These are phyloP conservation scores for Meriones psammophilus DNA, from an alignment of 2,797 vertebrate genomes.

Conservation along the genomic window DNA sequence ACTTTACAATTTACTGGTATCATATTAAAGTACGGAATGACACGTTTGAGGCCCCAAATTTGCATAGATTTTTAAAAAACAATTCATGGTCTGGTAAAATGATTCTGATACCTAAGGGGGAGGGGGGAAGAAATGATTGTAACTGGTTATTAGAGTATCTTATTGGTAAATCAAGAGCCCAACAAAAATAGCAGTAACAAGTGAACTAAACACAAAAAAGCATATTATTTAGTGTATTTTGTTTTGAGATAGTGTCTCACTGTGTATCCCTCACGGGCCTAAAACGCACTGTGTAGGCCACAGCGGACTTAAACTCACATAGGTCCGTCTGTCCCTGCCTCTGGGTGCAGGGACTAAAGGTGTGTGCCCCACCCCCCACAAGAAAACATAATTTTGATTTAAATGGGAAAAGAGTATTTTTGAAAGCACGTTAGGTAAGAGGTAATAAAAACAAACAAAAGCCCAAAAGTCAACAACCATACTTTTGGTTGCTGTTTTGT, in stretches of 20 bases:
- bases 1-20: background rate
- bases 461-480: background rate
- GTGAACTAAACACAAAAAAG: slow-evolving; percentile 10
- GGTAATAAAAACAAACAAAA: slow-evolving; percentile 7
- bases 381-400: slow-evolving; percentile 33
- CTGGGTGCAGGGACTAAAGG: background rate
- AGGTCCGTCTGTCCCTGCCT: background rate
- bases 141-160: slow-evolving; percentile 26
- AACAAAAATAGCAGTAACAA: slow-evolving; percentile 40
- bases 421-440: slow-evolving; percentile 9
- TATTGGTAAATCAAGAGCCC: slow-evolving; percentile 24
- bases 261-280: background rate
- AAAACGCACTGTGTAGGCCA: background rate
- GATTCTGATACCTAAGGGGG: background rate
- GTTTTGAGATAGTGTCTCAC: background rate
- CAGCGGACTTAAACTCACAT: background rate
- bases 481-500: background rate
- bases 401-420: slow-evolving; percentile 46
- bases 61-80: background rate
- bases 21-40: slow-evolving; percentile 34
- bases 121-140: slow-evolving; percentile 10
- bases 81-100: slow-evolving; percentile 20
- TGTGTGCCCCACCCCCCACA: background rate
- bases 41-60: slow-evolving; percentile 10
- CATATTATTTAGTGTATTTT: background rate